Percentiles rank a stretch among this genome's conserved stretches.
Conservation (phyloP, 2,113 vertebrate genomes). For the Triplophysa dalaica region DNA sequence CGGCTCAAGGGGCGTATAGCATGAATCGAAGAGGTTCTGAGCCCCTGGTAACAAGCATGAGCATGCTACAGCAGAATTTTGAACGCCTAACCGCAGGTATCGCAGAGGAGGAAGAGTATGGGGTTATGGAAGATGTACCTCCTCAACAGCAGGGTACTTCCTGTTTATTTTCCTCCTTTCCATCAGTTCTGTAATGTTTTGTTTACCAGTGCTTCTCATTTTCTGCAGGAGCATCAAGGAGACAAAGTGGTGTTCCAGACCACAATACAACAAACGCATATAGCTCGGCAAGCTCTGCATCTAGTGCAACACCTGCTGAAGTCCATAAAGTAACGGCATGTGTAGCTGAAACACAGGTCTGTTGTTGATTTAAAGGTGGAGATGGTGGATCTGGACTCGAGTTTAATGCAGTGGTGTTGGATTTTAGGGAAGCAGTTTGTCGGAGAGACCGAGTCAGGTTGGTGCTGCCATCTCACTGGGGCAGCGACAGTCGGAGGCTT, state of each 20-base stretch:
- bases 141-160: slow-evolving; percentile 38
- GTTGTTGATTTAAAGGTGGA: neutral
- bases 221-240: neutral
- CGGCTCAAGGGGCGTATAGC: neutral
- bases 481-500: slow-evolving; percentile 50
- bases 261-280: neutral
- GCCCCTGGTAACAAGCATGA: slow-evolving; percentile 1
- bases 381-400: neutral
- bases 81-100: slow-evolving; percentile 26
- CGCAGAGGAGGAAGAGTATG: slow-evolving; percentile 60
- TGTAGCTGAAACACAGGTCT: slow-evolving; percentile 13
- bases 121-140: slow-evolving; percentile 37
- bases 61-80: slow-evolving; percentile 11
- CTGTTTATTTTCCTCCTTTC: neutral
- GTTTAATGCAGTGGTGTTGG: neutral
- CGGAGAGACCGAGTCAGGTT: slow-evolving; percentile 13
- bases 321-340: neutral
- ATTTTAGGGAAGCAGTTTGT: neutral
- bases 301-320: slow-evolving; percentile 6
- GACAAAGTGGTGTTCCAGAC: neutral
- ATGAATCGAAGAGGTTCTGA: slow-evolving; percentile 30
- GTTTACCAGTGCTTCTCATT: neutral
- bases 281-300: neutral
- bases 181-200: neutral
- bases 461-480: slow-evolving; percentile 49